Evolutionary conservation across 2,888 invertebrate genomes (phyloP).

Genomic region (Mamestra brassicae): DNA sequence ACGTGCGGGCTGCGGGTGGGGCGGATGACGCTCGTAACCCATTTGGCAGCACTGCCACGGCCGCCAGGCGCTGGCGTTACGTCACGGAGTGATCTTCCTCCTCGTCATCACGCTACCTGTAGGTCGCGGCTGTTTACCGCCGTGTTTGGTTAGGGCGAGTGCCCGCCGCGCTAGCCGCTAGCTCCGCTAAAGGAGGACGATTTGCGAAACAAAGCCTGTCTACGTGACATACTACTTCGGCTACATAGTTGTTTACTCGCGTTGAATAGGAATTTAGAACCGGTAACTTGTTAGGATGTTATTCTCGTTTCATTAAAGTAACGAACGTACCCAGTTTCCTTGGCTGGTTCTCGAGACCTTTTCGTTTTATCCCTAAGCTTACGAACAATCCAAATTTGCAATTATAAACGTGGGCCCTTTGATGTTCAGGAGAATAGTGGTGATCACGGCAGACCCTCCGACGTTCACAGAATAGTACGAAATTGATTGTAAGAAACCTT

Average conservation of each 20-base stretch:
- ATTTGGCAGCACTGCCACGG: constrained; percentile 83
- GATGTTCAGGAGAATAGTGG: constrained; percentile 36
- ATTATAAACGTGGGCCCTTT: constrained; percentile 55
- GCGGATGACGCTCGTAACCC: constrained; percentile 82
- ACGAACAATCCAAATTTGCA: constrained; percentile 54
- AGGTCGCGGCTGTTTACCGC: constrained; percentile 55
- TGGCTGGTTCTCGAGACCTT: constrained; percentile 23
- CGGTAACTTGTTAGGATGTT: constrained; percentile 66
- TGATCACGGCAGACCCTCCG: constrained; percentile 26
- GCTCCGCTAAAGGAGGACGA: constrained; percentile 49
- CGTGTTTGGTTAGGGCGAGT: constrained; percentile 60
- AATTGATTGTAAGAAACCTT: constrained; percentile 43
- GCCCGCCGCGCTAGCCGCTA: constrained; percentile 41
- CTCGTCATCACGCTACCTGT: constrained; percentile 63
- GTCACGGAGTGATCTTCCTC: constrained; percentile 71
- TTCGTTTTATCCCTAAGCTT: constrained; percentile 41
- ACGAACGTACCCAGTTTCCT: constrained; percentile 44
- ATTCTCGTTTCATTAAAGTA: constrained; percentile 59
- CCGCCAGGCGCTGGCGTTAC: constrained; percentile 73
- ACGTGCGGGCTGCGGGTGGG: constrained; percentile 74
- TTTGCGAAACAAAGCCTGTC: constrained; percentile 64
- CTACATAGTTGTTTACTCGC: constrained; percentile 62
- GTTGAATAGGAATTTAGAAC: constrained; percentile 70
- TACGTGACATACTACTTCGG: constrained; percentile 61
- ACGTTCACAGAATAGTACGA: constrained; percentile 26